A percentile compares a stretch with the other conserved stretches of the same genome.
Conservation (phyloP, 2,113 vertebrate species). For the Varanus komodoensis region DNA sequence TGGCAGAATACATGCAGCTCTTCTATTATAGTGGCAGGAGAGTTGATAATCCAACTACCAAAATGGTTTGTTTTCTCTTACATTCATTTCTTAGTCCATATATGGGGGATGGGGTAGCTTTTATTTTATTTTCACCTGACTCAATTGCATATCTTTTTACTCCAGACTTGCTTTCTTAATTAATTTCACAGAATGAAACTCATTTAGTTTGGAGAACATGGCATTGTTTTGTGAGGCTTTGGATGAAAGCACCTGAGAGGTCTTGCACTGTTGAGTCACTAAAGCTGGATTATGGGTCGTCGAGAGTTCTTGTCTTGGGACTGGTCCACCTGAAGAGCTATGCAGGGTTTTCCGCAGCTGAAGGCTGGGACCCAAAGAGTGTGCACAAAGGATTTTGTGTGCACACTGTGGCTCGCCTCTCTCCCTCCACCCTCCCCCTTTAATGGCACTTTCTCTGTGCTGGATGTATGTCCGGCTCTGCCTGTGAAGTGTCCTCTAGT, state of each 20-base stretch:
- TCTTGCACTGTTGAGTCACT: neutral
- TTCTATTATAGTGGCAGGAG: too few species aligned
- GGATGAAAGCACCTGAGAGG: neutral
- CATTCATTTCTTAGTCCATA: neutral
- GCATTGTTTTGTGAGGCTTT: neutral
- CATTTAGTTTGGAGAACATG: neutral
- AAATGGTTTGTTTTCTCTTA: too few species aligned
- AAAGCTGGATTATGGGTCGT: neutral
- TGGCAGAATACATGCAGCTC: neutral
- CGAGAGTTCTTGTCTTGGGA: neutral
- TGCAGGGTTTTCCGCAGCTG: neutral
- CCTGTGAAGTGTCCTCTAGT: neutral
- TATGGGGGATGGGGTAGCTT: neutral
- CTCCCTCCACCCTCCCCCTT: too few species aligned
- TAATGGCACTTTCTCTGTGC: neutral
- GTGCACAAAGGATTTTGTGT: neutral
- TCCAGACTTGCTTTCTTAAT: too few species aligned
- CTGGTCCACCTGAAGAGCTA: neutral
- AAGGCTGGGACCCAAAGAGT: neutral
- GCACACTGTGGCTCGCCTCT: neutral
- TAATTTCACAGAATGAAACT: neutral
- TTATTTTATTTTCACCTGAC: too few species aligned
- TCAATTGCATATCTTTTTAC: too few species aligned
- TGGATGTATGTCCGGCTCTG: neutral
- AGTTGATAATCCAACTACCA: too few species aligned